A percentile compares a stretch with the other conserved stretches of the same genome.
Evolutionary conservation across 1,140 invertebrate species (phyloP).

Genomic region (Chymomyza costata): DNA sequence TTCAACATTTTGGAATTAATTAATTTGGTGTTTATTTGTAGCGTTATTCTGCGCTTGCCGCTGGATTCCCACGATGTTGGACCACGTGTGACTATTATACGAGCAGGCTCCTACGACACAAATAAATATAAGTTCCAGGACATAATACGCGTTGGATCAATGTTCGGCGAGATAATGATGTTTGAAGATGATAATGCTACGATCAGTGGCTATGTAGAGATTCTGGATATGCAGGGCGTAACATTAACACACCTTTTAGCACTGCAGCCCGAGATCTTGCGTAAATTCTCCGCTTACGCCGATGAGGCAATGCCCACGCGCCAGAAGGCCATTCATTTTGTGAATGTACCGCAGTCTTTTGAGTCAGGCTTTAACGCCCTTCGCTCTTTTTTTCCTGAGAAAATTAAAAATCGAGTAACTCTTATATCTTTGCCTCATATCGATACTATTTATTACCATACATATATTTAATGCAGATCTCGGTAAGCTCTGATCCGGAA

Average conservation of each 20-base stretch:
- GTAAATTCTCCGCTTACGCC: conserved; percentile 76
- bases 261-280: conserved; percentile 76
- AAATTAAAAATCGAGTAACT: conserved; percentile 57
- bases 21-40: too few relatives aligned
- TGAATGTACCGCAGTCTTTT: conserved; percentile 77
- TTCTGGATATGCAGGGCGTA: conserved; percentile 76
- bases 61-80: conserved; percentile 55
- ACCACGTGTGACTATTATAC: conserved; percentile 75
- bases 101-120: conserved; percentile 66
- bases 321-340: conserved; percentile 76
- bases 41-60: conserved; percentile 56
- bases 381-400: conserved; percentile 71
- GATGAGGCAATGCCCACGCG: conserved; percentile 78
- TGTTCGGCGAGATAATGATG: conserved; percentile 74
- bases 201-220: conserved; percentile 62
- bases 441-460: too few relatives aligned
- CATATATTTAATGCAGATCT: conserved; percentile 49
- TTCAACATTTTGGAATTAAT: too few relatives aligned
- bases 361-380: conserved; percentile 76
- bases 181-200: conserved; percentile 74
- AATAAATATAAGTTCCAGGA: conserved; percentile 64
- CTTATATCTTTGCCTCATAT: too few relatives aligned
- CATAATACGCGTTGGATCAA: conserved; percentile 61
- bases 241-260: conserved; percentile 76
- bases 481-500: conserved; percentile 58